Evolutionary conservation across 1,140 invertebrate species (phyloP), one percentile per base, ranked within the genome.

Genomic region (Potamilus streckersoni): DNA sequence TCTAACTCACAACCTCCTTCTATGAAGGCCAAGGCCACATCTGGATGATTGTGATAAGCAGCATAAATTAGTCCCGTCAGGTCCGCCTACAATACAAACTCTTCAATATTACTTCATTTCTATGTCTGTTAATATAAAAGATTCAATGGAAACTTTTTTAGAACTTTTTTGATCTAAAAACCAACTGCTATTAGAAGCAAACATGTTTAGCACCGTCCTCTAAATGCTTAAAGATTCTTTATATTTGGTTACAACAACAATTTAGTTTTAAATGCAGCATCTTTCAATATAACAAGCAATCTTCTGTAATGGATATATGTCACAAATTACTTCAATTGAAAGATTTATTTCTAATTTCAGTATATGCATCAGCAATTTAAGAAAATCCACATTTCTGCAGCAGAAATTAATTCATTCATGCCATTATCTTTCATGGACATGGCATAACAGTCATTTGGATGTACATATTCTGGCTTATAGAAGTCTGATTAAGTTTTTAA

Each of bases 21-120:
- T 66, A 90, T 84, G 3, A 91, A 79, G 20, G 82, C 84, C 59
- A 82, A 78, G 14, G 87, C 88, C 0, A 90, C 86, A 38, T 86
- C 85, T 38, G 84, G 81, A 77, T 91, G 90, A 57, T 89, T 89
- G 74, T 91, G 90, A 79, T 89, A 91, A 2, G 85, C 83, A 69
- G 88, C 86, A 83, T 89, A 91, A 87, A 91, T 90, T 56, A 90
- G 77, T 19, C 86, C 85, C 5, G 87, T 90, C 73, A 90, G 88
- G 74, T 90, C 89, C 31, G 87, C 88, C 89, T 90, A 78, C 12
- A 82, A 79, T 23, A 62, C 55, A 55, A 38, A 73, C 5, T 62
- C 12, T 56, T 17, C 60, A 67, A 16, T 27, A 15, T 27, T 67
- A 66, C 2, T 60, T 16, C 38, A 38, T 38, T 38, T 38, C 38